Conservation (phyloP, 2,113 vertebrate species). For the Archocentrus centrarchus region DNA sequence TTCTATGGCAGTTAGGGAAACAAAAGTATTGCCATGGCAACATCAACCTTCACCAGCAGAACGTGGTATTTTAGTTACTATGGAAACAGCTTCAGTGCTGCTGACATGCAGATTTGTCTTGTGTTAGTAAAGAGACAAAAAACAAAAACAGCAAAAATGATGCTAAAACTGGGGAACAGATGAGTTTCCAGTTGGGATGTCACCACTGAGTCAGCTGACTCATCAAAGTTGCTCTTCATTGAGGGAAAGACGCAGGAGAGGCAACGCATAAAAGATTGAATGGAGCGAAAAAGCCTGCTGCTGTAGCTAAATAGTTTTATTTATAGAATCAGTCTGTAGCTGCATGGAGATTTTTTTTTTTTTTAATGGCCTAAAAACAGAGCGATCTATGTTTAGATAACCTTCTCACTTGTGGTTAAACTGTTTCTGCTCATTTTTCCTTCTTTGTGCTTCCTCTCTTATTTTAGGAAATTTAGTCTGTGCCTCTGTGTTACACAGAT, state of each 20-base stretch:
- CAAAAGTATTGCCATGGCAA: slow-evolving; percentile 41
- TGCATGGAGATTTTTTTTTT: not conserved
- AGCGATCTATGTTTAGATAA: not conserved
- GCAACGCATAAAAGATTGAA: slow-evolving; percentile 42
- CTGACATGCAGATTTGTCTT: slow-evolving; percentile 38
- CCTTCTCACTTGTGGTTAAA: not conserved
- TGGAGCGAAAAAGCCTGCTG: slow-evolving; percentile 19
- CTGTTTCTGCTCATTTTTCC: not conserved
- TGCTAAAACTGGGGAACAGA: slow-evolving; percentile 39
- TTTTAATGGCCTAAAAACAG: slow-evolving; percentile 8
- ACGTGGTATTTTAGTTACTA: slow-evolving; percentile 45
- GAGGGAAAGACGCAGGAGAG: not conserved
- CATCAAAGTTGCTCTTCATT: slow-evolving; percentile 28
- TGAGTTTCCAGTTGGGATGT: slow-evolving; percentile 7
- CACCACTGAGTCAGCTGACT: slow-evolving; percentile 9
- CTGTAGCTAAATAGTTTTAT: slow-evolving; percentile 40
- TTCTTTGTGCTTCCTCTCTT: not conserved
- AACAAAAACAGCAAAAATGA: not conserved
- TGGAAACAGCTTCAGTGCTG: slow-evolving; percentile 43
- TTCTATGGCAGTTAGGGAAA: slow-evolving; percentile 33
- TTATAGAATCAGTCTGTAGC: slow-evolving; percentile 10
- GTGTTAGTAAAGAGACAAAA: slow-evolving; percentile 16
- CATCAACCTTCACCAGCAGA: slow-evolving; percentile 13
- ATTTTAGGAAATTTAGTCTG: slow-evolving; percentile 1
- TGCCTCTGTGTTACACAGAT: not conserved